Percentiles rank a stretch among this genome's conserved stretches.
Conservation (phyloP, 2,888 invertebrate genomes). For the Perdita meconis region DNA sequence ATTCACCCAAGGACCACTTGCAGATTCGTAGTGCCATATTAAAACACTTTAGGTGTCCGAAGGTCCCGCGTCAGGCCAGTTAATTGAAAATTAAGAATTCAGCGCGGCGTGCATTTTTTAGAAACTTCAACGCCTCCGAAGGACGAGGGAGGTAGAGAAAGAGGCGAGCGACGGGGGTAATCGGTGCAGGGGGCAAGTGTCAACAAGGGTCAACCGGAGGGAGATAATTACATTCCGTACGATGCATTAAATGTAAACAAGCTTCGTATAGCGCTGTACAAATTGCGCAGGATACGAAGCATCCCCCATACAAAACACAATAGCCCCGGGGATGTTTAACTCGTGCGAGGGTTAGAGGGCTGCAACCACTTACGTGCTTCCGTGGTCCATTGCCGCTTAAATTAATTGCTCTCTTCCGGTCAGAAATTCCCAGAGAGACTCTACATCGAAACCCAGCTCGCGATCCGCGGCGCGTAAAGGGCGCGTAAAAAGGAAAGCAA, state of each 20-base stretch:
- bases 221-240: conserved; percentile 31
- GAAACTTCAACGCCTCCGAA: not conserved
- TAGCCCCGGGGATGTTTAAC: conserved; percentile 17
- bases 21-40: too few relatives aligned
- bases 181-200: not conserved
- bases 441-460: not conserved
- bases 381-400: conserved; percentile 36
- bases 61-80: not conserved
- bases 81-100: conserved; percentile 58
- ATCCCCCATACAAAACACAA: not conserved
- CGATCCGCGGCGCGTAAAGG: too few relatives aligned
- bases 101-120: conserved; percentile 12
- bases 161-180: too few relatives aligned
- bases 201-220: not conserved
- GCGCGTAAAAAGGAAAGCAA: too few relatives aligned
- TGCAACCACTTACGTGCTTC: conserved; percentile 22
- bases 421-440: conserved; percentile 3
- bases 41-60: not conserved
- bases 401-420: conserved; percentile 48
- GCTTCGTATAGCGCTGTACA: conserved; percentile 11
- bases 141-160: not conserved
- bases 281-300: conserved; percentile 28
- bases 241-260: conserved; percentile 24
- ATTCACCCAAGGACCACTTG: too few relatives aligned
- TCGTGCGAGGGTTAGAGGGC: conserved; percentile 15